Percentiles rank a stretch among this genome's conserved stretches.
These are phyloP conservation scores for Plusia festucae DNA, from an alignment of 2,888 invertebrate genomes.

Conservation along the genomic window DNA sequence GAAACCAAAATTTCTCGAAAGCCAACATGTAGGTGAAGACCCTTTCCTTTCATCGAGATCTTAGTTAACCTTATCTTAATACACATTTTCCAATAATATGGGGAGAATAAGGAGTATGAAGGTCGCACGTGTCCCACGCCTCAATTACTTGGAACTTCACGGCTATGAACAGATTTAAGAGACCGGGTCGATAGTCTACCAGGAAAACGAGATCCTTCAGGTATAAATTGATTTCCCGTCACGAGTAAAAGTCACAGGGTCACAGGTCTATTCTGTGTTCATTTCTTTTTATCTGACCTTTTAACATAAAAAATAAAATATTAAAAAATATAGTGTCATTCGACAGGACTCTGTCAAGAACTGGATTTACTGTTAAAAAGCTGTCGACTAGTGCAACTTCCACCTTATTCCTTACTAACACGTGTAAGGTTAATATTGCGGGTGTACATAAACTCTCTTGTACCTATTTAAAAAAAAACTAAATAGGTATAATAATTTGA, in stretches of 20 bases:
- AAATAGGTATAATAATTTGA: too few relatives aligned
- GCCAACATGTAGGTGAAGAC: not conserved
- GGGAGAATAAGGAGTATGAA: not conserved
- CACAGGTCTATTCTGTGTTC: not conserved
- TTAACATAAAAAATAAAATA: too few relatives aligned
- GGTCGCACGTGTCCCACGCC: not conserved
- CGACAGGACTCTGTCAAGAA: too few relatives aligned
- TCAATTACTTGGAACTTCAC: not conserved
- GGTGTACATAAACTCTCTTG: too few relatives aligned
- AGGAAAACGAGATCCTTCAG: not conserved
- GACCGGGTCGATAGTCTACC: not conserved
- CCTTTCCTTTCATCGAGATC: not conserved
- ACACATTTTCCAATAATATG: constrained; percentile 1
- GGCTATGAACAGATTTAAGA: not conserved
- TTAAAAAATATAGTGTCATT: too few relatives aligned
- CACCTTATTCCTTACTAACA: too few relatives aligned
- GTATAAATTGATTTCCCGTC: not conserved
- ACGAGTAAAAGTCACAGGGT: not conserved
- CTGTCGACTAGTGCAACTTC: too few relatives aligned
- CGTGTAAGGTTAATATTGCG: too few relatives aligned
- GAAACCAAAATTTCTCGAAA: not conserved
- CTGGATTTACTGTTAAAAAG: too few relatives aligned
- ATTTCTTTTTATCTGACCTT: not conserved
- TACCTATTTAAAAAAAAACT: too few relatives aligned
- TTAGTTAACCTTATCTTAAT: not conserved